Percentiles rank a stretch among this genome's conserved stretches.
phyloP scores from a whole-genome alignment of 2,888 invertebrate genomes.

The Drosophila emarginata region DNA sequence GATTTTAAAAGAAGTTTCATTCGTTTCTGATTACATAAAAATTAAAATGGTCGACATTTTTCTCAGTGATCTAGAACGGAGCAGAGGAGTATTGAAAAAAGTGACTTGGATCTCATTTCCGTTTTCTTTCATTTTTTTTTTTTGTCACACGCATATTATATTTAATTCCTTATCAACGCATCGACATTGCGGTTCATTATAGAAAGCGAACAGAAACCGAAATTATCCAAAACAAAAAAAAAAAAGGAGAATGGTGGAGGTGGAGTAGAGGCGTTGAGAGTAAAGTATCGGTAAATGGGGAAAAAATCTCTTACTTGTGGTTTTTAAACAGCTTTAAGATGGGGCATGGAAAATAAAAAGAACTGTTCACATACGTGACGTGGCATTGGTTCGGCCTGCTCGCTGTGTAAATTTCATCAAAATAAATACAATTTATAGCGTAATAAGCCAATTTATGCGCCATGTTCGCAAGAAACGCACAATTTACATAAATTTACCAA shows the following conservation, averaged over 20 bases:
- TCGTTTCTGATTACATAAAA: too few species aligned
- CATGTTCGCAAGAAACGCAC: slow-evolving; percentile 63
- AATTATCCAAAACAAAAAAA: slow-evolving; percentile 13
- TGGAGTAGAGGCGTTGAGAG: not conserved
- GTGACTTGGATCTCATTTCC: slow-evolving; percentile 42
- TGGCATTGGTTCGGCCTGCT: slow-evolving; percentile 42
- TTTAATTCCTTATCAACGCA: slow-evolving; percentile 62
- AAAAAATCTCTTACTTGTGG: slow-evolving; percentile 3
- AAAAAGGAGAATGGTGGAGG: not conserved
- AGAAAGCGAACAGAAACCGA: slow-evolving; percentile 10
- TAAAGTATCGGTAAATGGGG: not conserved
- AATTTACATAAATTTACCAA: slow-evolving; percentile 70
- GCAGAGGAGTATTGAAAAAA: slow-evolving; percentile 6
- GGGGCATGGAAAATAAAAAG: not conserved
- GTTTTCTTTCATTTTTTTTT: slow-evolving; percentile 10
- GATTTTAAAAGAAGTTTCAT: too few species aligned
- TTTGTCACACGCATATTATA: slow-evolving; percentile 50
- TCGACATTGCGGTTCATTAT: slow-evolving; percentile 62
- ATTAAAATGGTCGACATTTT: not conserved
- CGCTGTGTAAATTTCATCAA: slow-evolving; percentile 70
- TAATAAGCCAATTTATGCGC: slow-evolving; percentile 75
- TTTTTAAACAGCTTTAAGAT: slow-evolving; percentile 31
- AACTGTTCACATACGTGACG: slow-evolving; percentile 12
- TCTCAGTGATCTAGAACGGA: slow-evolving; percentile 3
- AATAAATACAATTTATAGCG: slow-evolving; percentile 79